phyloP scores from a whole-genome alignment of 2,113 vertebrate species.

The Hippocampus guttulatus region DNA sequence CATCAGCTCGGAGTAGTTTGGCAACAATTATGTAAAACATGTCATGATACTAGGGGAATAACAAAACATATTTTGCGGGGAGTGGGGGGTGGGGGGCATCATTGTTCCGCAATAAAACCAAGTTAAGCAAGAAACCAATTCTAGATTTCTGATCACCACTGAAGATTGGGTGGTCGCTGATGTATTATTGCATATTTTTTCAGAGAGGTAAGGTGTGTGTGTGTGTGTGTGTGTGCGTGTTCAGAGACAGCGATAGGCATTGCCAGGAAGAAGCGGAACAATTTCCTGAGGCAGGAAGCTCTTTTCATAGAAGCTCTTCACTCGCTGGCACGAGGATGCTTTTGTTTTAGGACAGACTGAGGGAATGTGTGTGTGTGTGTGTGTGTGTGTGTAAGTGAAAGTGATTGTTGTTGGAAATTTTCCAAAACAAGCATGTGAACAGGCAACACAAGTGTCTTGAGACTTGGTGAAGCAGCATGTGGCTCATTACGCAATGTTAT shows the following conservation, averaged over 20 bases:
- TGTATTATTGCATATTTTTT: not conserved
- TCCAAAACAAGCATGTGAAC: not conserved
- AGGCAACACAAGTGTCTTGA: not conserved
- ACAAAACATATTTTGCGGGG: not conserved
- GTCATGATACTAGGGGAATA: not conserved
- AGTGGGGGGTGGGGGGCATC: not conserved
- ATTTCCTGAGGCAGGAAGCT: slow-evolving; percentile 44
- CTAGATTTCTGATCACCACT: not conserved
- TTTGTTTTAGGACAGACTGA: slow-evolving; percentile 14
- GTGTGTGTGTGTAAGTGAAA: slow-evolving; percentile 1
- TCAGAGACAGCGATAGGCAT: slow-evolving; percentile 9
- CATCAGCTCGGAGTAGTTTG: not conserved
- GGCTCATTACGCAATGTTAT: not conserved
- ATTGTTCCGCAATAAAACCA: not conserved
- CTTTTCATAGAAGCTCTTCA: slow-evolving; percentile 11
- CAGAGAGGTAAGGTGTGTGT: not conserved
- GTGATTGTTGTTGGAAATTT: not conserved
- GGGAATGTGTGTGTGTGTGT: not conserved
- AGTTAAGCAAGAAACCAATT: not conserved
- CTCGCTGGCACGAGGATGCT: slow-evolving; percentile 12
- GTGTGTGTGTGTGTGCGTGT: not conserved
- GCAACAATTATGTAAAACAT: not conserved
- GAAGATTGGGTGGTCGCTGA: not conserved
- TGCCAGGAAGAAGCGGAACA: slow-evolving; percentile 17
- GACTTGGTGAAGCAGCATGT: not conserved